These are phyloP conservation scores for Delphinus delphis DNA, from an alignment of 2,113 vertebrate species.

Conservation along the genomic window DNA sequence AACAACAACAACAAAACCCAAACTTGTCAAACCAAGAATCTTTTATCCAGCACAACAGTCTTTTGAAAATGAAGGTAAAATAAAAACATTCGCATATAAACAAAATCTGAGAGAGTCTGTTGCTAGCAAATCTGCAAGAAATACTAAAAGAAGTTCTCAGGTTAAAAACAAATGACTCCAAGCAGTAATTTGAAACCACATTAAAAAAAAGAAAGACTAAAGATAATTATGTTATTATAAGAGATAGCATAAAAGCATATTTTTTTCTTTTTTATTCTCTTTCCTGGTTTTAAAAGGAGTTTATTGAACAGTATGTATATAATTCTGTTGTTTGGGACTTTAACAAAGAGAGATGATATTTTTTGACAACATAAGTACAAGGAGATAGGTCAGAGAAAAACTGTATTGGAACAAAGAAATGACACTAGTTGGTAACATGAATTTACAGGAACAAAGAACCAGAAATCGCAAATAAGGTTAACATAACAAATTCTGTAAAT, in stretches of 20 bases:
- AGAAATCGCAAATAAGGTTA: neutral
- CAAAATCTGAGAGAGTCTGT: neutral
- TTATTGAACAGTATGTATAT: neutral
- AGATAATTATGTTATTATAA: neutral
- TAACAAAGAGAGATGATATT: neutral
- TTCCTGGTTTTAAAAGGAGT: neutral
- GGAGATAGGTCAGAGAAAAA: neutral
- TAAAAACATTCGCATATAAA: neutral
- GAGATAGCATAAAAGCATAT: neutral
- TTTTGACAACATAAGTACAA: neutral
- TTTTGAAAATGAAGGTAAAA: constrained; percentile 2
- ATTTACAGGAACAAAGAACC: neutral
- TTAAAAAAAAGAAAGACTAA: neutral
- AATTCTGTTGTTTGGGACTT: neutral
- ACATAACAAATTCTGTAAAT: neutral
- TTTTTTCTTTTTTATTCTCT: neutral
- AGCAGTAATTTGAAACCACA: neutral
- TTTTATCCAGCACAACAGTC: neutral
- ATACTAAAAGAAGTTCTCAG: neutral
- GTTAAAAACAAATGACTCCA: neutral
- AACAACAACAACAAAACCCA: neutral
- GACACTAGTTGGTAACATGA: neutral
- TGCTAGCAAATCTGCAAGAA: neutral
- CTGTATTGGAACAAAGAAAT: neutral
- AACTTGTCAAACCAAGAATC: neutral